A percentile compares a stretch with the other conserved stretches of the same genome.
These are phyloP conservation scores for Lepilemur septentrionalis DNA, from an alignment of 2,797 vertebrate species.

Conservation along the genomic window DNA sequence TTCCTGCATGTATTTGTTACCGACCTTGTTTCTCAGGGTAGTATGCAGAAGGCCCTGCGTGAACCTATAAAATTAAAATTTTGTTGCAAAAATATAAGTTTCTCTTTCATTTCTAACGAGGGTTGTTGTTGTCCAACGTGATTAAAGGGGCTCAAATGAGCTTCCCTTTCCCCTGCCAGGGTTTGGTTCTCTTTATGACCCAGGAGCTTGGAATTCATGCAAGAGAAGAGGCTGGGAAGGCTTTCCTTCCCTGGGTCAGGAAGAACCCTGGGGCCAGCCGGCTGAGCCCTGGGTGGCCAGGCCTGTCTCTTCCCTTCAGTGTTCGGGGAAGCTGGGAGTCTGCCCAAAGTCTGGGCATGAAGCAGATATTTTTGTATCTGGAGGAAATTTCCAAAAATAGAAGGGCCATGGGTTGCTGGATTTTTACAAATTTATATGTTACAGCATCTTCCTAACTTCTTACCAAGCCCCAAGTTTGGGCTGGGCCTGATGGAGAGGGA, in stretches of 20 bases:
- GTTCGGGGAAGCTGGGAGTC: neutral
- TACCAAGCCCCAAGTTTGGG: neutral
- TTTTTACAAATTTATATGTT: neutral
- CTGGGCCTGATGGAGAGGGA: neutral
- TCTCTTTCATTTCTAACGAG: neutral
- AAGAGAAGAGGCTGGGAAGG: neutral
- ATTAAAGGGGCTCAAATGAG: neutral
- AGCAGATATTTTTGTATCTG: neutral
- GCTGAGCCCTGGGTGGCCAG: neutral
- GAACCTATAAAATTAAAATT: neutral
- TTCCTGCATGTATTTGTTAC: fast-evolving
- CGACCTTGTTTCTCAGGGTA: neutral
- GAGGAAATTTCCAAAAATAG: neutral
- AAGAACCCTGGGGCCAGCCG: neutral
- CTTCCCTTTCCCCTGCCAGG: neutral
- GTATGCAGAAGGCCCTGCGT: fast-evolving
- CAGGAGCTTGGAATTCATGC: neutral
- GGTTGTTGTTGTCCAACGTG: fast-evolving
- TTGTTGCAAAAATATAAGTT: neutral
- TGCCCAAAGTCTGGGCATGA: neutral
- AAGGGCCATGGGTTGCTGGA: neutral
- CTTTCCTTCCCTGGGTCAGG: neutral
- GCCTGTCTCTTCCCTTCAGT: neutral
- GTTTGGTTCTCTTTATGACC: neutral
- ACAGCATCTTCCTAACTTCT: neutral